Evolutionary conservation across 2,888 invertebrate species (phyloP), one percentile per base, ranked within the genome.

Genomic region (Dryomyza anilis): DNA sequence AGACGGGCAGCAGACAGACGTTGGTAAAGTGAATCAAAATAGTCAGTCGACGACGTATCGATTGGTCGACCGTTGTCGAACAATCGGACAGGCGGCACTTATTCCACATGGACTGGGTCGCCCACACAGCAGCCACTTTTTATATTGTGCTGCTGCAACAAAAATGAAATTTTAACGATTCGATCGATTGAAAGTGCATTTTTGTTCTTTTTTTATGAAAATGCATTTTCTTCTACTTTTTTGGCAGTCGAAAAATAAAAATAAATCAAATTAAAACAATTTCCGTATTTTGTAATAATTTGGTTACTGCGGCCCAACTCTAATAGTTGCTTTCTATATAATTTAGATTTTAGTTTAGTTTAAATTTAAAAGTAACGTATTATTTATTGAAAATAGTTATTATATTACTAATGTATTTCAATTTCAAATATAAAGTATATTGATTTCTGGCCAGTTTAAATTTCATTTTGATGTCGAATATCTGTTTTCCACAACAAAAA

Each of bases 1-100:
- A n/a, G n/a, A 14, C 23, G 27, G n/a, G 56, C 10, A 39, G 39
- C 16, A 16, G 55, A 46, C 46, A 27, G 46, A 19, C 56, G 48
- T 59, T 59, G 59, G 59, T 59, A 46, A 59, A 59, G 59, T 59
- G 46, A 33, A 53, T 53, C 33, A 33, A 33, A 16, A 53, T n/a
- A 53, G 30, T 14, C 39, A 39, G n/a, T 14, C 14, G 14, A 16
- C 39, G 48, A 48, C 48, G 19, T 21, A 23, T 23, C 6, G 48
- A 7, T 21, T 16, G 16, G 10, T 46, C 6, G 33, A 33, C 33
- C 33, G 12, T 8, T 12, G 33, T 8, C 7, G 12, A 12, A 33
- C 39, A 3, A 6, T 14, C 8, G 2, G 39, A 39, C 2, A 39
- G 39, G n/a, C 39, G 3, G 39, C 39, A 14, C 39, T 12, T 39